Percentiles rank a stretch among this genome's conserved stretches.
These are phyloP conservation scores for Mohoua ochrocephala DNA, from an alignment of 2,113 vertebrate species.

Conservation along the genomic window DNA sequence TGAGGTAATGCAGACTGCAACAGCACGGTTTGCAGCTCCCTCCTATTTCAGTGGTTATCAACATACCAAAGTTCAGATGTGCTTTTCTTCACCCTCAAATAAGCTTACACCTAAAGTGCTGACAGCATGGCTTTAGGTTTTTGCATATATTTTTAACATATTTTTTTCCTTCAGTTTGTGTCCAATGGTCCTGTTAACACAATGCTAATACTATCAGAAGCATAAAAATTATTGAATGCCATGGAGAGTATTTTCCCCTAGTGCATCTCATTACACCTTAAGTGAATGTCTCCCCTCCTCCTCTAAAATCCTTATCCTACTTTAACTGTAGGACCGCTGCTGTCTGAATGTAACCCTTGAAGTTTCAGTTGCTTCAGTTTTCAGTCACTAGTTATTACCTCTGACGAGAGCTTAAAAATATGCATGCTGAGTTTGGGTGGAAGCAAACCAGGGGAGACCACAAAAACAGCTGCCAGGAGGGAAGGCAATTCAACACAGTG, in stretches of 20 bases:
- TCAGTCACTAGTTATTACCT: background rate
- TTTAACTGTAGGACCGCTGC: background rate
- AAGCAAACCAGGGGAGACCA: background rate
- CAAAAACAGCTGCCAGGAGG: background rate
- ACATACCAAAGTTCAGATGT: background rate
- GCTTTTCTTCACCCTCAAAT: background rate
- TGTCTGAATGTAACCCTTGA: background rate
- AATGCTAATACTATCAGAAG: background rate
- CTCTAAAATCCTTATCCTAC: background rate
- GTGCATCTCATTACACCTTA: background rate
- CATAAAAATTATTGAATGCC: background rate
- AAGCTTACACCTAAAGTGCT: background rate
- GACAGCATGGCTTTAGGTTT: background rate
- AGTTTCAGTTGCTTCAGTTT: background rate
- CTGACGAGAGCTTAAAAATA: background rate
- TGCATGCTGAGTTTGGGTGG: background rate
- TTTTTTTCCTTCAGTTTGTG: background rate
- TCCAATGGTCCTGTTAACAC: background rate
- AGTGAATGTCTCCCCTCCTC: background rate
- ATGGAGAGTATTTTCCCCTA: background rate
- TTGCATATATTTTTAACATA: background rate
- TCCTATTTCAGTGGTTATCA: background rate
- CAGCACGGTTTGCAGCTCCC: background rate
- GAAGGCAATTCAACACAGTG: background rate
- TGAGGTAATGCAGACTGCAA: background rate